Conservation (phyloP, 2,113 vertebrate species). For the Ranitomeya variabilis region DNA sequence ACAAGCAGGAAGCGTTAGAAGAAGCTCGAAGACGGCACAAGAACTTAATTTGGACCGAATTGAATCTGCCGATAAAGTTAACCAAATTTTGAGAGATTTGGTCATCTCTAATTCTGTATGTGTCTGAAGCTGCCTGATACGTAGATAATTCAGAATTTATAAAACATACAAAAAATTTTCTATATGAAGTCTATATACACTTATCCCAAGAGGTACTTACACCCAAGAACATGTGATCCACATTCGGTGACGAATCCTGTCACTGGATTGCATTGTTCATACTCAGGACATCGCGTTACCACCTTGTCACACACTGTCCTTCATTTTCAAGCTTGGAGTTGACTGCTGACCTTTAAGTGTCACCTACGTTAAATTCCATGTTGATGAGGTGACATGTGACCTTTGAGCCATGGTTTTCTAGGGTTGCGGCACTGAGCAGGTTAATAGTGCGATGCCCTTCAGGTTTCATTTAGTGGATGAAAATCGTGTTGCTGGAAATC, state of each 20-base stretch:
- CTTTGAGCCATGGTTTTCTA: conserved; percentile 35
- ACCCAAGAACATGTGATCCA: background rate
- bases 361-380: conserved; percentile 44
- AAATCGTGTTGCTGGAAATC: background rate
- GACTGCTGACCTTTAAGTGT: conserved; percentile 57
- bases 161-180: background rate
- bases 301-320: conserved; percentile 47
- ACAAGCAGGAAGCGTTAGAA: no score
- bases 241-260: background rate
- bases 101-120: no score
- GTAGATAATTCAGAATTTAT: background rate
- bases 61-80: no score
- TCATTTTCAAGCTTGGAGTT: conserved; percentile 45
- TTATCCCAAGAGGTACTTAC: background rate
- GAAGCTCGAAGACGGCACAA: no score
- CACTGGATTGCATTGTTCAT: conserved; percentile 12
- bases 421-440: conserved; percentile 16
- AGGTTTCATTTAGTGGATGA: conserved; percentile 20
- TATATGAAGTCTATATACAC: background rate
- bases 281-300: conserved; percentile 21
- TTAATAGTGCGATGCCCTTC: conserved; percentile 28
- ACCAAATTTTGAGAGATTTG: no score
- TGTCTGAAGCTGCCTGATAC: background rate
- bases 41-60: no score
- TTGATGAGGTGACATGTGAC: conserved; percentile 50